These are phyloP conservation scores for Anarhynchus alexandrinus DNA, from an alignment of 2,113 vertebrate species.

Conservation along the genomic window DNA sequence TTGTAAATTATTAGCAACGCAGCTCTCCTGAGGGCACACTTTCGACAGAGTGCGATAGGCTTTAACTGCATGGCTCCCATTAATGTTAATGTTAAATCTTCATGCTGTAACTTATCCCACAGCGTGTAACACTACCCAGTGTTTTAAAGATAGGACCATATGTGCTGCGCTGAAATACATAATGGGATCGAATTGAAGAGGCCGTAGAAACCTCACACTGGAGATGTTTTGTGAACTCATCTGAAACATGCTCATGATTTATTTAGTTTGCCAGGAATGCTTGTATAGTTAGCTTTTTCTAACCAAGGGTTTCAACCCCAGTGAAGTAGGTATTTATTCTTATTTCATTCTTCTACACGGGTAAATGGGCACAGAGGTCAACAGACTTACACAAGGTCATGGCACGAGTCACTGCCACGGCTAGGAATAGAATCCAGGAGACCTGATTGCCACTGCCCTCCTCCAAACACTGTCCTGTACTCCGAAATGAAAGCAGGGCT, in stretches of 20 bases:
- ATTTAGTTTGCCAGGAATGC: slow-evolving; percentile 8
- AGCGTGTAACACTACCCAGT: slow-evolving; percentile 9
- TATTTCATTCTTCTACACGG: neutral
- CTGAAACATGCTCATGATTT: neutral
- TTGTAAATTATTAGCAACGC: neutral
- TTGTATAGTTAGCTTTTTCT: neutral
- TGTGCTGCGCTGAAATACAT: slow-evolving; percentile 1
- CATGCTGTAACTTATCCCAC: slow-evolving; percentile 18
- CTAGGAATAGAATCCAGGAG: slow-evolving; percentile 50
- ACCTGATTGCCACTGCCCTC: neutral
- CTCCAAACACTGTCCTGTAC: neutral
- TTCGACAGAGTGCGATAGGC: neutral
- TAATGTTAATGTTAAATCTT: slow-evolving; percentile 27
- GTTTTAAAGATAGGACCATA: slow-evolving; percentile 49
- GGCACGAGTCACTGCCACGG: neutral
- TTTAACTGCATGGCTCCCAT: neutral
- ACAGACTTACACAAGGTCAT: slow-evolving; percentile 31
- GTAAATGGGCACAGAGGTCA: slow-evolving; percentile 35
- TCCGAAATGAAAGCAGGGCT: neutral
- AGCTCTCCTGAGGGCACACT: neutral
- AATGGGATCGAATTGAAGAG: neutral
- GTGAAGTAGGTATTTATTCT: neutral
- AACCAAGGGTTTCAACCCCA: neutral
- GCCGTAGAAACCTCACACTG: neutral
- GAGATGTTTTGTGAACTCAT: neutral